Evolutionary conservation across 2,113 vertebrate species (phyloP), one percentile per base, ranked within the genome.

Genomic region (Alces alces): DNA sequence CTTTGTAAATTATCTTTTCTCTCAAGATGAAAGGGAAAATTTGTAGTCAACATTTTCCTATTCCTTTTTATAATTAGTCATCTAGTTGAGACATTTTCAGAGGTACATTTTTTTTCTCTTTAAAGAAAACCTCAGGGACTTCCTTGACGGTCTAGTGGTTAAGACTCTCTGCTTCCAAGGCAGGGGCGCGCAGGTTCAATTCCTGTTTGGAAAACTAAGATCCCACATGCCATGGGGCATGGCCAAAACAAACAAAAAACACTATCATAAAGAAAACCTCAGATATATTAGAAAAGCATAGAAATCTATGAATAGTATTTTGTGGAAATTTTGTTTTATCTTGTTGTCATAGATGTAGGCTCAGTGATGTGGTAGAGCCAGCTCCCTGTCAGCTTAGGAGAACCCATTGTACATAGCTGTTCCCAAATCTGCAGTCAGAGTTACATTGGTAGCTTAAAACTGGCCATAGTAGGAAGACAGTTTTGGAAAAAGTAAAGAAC

Each of bases 1-100:
- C 15, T 96, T 94, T 93, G 8, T 89, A 36, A 92, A 58, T 93
- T 93, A 39, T 28, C 6, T 91, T 96, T 95, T 94, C 66, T 93
- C 57, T 92, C n/a, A 50, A 84, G 50, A 88, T 79, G 55, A 91
- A 25, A 39, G 30, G 25, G 50, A 55, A 47, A 73, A 19, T 30
- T 60, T 83, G n/a, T 33, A 57, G 21, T 60, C 54, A 89, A 1
- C 36, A 85, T 96, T 89, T 95, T 50, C 58, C 13, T 93, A 11
- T 79, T 70, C 28, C 33, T 57, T 95, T 91, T 88, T 90, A 58
- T 70, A 82, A 55, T 91, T 93, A 61, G 54, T 86, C 30, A 54
- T 70, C 52, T 60, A 89, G 8, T 57, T 96, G 90, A 91, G 45
- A 61, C 52, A 57, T 93, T 89, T 97, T 91, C 43, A 78, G 23